Evolutionary conservation across 37 sponge, comb jelly and placozoan genomes (phyloP).

Genomic region (Chondrilla cf. caribensis): DNA sequence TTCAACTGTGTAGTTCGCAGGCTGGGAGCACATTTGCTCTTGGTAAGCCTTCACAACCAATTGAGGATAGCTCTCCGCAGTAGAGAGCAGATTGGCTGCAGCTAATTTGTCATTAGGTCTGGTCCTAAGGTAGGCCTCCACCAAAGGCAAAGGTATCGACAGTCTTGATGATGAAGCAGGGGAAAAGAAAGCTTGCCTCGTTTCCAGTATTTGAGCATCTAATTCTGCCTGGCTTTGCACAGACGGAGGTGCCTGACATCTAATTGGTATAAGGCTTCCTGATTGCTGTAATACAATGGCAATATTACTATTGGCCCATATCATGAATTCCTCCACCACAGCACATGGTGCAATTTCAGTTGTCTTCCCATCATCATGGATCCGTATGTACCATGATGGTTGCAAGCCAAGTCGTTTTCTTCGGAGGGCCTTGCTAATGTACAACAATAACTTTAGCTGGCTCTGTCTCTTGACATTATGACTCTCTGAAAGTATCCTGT

Average conservation of each 20-base stretch:
- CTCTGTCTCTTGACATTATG: constrained; percentile 26
- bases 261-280: constrained; percentile 25
- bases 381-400: background rate
- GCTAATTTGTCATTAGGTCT: too few species aligned
- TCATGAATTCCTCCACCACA: constrained; percentile 66
- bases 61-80: too few species aligned
- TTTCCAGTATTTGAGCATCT: background rate
- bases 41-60: too few species aligned
- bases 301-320: constrained; percentile 57
- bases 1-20: too few species aligned
- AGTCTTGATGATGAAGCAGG: too few species aligned
- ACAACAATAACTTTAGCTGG: too few species aligned
- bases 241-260: constrained; percentile 37
- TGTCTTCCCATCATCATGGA: background rate
- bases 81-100: too few species aligned
- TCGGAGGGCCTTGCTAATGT: background rate
- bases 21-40: too few species aligned
- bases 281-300: constrained; percentile 9
- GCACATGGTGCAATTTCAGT: background rate
- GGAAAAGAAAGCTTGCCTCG: too few species aligned
- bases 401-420: background rate
- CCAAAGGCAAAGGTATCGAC: too few species aligned
- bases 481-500: background rate
- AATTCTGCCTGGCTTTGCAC: background rate
- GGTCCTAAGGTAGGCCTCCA: too few species aligned